These are phyloP conservation scores for Beris chalybata DNA, from an alignment of 2,888 invertebrate genomes.

Conservation along the genomic window DNA sequence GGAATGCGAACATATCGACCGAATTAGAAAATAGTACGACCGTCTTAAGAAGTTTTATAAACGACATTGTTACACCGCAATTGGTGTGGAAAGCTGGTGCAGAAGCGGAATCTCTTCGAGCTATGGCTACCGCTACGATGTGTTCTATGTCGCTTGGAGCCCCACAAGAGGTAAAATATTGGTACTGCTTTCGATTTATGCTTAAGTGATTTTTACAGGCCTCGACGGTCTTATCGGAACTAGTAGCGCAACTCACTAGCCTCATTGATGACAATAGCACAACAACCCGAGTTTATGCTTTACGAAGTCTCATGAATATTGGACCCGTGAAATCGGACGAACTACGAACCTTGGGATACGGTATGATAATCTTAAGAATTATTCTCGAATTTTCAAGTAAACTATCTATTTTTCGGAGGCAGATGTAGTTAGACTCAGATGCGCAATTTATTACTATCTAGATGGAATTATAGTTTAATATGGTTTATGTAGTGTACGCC, in stretches of 20 bases:
- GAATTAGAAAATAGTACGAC: constrained; percentile 44
- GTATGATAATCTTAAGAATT: constrained; percentile 34
- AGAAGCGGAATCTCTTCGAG: constrained; percentile 52
- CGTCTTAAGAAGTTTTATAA: constrained; percentile 44
- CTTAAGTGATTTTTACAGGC: constrained; percentile 6
- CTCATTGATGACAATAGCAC: constrained; percentile 53
- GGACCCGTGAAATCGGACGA: constrained; percentile 47
- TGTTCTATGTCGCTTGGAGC: constrained; percentile 52
- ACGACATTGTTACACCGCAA: constrained; percentile 48
- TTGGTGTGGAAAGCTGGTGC: constrained; percentile 53
- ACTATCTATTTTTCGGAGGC: too few species aligned
- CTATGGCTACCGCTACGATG: constrained; percentile 52
- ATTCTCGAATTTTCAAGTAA: too few species aligned
- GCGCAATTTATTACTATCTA: too few species aligned
- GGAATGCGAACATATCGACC: constrained; percentile 46
- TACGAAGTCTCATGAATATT: constrained; percentile 49
- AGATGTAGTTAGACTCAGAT: too few species aligned
- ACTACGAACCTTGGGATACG: constrained; percentile 48
- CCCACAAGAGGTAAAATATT: constrained; percentile 40
- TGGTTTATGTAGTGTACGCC: too few species aligned
- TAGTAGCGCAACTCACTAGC: constrained; percentile 46
- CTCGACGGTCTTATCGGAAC: constrained; percentile 34
- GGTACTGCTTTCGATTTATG: neutral
- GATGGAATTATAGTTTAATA: too few species aligned
- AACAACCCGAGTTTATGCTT: constrained; percentile 51